Conservation (phyloP, 2,888 invertebrate species). For the Sarcophaga variegata region DNA sequence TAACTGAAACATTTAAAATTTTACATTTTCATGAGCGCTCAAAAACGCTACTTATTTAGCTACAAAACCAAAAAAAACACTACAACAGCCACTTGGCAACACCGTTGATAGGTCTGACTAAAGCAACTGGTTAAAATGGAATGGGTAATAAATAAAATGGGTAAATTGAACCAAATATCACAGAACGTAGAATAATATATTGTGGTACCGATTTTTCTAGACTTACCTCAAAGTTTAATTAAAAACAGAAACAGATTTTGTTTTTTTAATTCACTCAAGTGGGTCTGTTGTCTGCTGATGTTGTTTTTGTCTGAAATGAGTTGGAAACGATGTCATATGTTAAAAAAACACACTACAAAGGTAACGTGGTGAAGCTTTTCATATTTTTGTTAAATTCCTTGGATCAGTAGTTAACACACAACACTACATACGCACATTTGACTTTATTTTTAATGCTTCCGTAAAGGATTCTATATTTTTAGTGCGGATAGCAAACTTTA, state of each 20-base stretch:
- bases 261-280: constrained; percentile 17
- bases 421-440: not conserved
- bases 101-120: not conserved
- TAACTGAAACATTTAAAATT: no score
- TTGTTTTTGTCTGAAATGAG: not conserved
- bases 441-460: not conserved
- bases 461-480: constrained; percentile 37
- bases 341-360: no score
- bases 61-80: no score
- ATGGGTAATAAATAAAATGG: not conserved
- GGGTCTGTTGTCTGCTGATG: not conserved
- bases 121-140: not conserved
- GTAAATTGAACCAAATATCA: not conserved
- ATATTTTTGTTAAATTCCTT: not conserved
- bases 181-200: not conserved
- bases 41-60: no score
- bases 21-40: no score
- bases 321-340: no score
- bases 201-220: not conserved
- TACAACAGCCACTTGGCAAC: not conserved
- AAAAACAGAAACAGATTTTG: constrained; percentile 9
- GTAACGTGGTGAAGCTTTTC: not conserved
- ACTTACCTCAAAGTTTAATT: constrained; percentile 17
- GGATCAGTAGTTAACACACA: not conserved
- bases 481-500: not conserved